These are phyloP conservation scores for Virgularia gustaviana DNA, from an alignment of 92 coral and sea anemone genomes.

Conservation along the genomic window DNA sequence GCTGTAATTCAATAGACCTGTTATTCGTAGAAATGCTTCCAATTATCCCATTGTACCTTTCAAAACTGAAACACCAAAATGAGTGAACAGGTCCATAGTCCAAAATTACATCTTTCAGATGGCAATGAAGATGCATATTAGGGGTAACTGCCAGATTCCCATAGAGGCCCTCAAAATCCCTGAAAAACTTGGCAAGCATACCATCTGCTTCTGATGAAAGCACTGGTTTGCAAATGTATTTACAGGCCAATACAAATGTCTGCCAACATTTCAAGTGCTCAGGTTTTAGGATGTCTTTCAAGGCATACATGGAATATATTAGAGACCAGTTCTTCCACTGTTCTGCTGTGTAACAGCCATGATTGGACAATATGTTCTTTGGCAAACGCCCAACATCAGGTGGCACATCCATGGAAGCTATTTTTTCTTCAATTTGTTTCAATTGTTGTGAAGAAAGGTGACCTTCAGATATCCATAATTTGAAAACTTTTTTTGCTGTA, in stretches of 20 bases:
- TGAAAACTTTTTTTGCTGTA: no score
- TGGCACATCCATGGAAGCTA: constrained; percentile 34
- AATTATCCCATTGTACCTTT: constrained; percentile 50
- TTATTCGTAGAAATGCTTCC: constrained; percentile 54
- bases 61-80: constrained; percentile 14
- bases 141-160: constrained; percentile 5
- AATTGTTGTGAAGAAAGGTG: constrained; percentile 10
- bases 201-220: constrained; percentile 5
- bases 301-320: constrained; percentile 1
- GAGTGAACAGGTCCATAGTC: constrained; percentile 57
- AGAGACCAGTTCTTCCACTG: constrained; percentile 18
- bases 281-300: neutral
- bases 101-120: constrained; percentile 49
- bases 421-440: constrained; percentile 12
- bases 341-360: constrained; percentile 64
- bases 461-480: constrained; percentile 49
- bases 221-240: constrained; percentile 19
- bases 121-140: constrained; percentile 59
- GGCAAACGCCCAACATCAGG: constrained; percentile 59
- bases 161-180: neutral
- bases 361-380: constrained; percentile 55
- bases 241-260: constrained; percentile 3
- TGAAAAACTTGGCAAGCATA: neutral
- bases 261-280: constrained; percentile 3
- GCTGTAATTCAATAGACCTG: constrained; percentile 34